Conservation (phyloP, 1,140 invertebrate species). For the Papilio glaucus region DNA sequence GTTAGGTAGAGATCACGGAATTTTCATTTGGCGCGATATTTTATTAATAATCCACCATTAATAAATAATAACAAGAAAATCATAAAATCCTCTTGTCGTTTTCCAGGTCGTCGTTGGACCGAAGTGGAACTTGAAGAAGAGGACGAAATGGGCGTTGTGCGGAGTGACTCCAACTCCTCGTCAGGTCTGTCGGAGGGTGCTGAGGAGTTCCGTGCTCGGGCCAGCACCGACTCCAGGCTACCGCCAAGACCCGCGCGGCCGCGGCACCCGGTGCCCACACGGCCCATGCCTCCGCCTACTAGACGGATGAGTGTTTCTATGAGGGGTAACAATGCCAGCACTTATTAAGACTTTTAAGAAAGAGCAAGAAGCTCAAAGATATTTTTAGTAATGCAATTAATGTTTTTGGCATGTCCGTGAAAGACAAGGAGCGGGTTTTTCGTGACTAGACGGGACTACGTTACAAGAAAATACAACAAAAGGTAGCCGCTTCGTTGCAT, state of each 20-base stretch:
- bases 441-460: no score
- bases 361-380: no score
- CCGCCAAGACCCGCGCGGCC: constrained; percentile 66
- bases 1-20: no score
- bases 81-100: no score
- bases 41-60: no score
- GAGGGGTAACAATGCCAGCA: constrained; percentile 70
- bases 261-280: constrained; percentile 54
- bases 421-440: no score
- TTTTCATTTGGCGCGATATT: no score
- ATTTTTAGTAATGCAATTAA: no score
- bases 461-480: no score
- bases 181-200: constrained; percentile 56
- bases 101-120: constrained; percentile 65
- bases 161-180: constrained; percentile 68
- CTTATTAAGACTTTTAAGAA: constrained; percentile 53
- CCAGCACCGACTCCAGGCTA: constrained; percentile 74
- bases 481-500: no score
- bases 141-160: constrained; percentile 52
- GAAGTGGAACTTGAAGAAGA: constrained; percentile 67
- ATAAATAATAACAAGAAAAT: no score
- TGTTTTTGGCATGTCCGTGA: no score
- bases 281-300: constrained; percentile 48
- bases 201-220: constrained; percentile 68
- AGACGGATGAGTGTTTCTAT: constrained; percentile 76